Conservation (phyloP, 1,140 invertebrate species). For the Drosophila oshimai region DNA sequence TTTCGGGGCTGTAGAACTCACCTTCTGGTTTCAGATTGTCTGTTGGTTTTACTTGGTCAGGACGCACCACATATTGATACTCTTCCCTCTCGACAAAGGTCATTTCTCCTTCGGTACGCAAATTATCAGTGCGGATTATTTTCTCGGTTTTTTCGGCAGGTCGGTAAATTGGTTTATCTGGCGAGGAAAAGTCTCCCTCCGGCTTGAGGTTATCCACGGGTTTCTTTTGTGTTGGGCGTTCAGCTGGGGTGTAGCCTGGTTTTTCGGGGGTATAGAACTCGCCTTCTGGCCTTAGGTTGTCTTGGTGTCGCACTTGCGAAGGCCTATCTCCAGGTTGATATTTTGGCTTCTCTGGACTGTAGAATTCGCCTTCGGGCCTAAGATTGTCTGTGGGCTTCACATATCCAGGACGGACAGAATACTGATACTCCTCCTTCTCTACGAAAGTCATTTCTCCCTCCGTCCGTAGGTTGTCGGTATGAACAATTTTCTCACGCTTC, state of each 20-base stretch:
- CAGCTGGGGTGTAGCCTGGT: constrained; percentile 83
- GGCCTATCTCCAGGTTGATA: constrained; percentile 83
- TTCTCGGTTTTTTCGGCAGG: constrained; percentile 83
- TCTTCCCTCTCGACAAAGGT: constrained; percentile 82
- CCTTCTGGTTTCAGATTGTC: constrained; percentile 87
- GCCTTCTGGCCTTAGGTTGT: constrained; percentile 85
- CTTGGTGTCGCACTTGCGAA: constrained; percentile 80
- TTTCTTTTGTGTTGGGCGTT: constrained; percentile 82
- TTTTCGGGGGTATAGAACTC: constrained; percentile 84
- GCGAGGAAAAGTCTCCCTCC: constrained; percentile 85
- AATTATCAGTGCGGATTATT: constrained; percentile 85
- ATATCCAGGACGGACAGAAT: constrained; percentile 84
- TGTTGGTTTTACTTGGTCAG: constrained; percentile 84
- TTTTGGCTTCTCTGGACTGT: constrained; percentile 82
- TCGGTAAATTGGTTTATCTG: constrained; percentile 56
- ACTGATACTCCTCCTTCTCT: constrained; percentile 82
- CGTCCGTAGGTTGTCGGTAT: constrained; percentile 85
- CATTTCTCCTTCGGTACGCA: constrained; percentile 86
- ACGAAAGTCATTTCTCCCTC: constrained; percentile 84
- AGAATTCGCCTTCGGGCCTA: constrained; percentile 83
- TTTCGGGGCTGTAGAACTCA: constrained; percentile 84
- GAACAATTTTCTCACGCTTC: constrained; percentile 58
- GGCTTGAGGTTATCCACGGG: constrained; percentile 84
- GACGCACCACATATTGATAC: constrained; percentile 84
- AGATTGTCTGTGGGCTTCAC: constrained; percentile 86